A percentile compares a stretch with the other conserved stretches of the same genome.
Evolutionary conservation across 2,888 invertebrate species (phyloP).

Genomic region (Drosophila paramelanica): DNA sequence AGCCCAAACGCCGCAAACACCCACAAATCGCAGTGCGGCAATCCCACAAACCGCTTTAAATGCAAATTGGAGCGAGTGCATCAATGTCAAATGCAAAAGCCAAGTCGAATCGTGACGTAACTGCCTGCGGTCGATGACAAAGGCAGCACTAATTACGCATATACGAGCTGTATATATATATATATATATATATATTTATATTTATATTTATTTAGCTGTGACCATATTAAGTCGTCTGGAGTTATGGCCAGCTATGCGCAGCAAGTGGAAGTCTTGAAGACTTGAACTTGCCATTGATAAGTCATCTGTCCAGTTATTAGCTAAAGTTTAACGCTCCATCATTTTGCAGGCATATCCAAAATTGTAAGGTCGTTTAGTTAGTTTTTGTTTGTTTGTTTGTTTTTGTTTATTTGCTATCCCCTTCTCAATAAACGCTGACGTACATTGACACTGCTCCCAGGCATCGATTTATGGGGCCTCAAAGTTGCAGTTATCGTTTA

Average conservation of each 20-base stretch:
- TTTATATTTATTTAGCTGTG: conserved; percentile 9
- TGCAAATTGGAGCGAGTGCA: conserved; percentile 79
- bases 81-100: conserved; percentile 74
- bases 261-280: conserved; percentile 19
- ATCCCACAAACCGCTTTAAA: conserved; percentile 63
- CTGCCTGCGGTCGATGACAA: conserved; percentile 43
- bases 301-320: conserved; percentile 11
- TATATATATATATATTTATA: conserved; percentile 5
- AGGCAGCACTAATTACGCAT: conserved; percentile 28
- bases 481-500: conserved; percentile 48
- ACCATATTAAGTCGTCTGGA: conserved; percentile 31
- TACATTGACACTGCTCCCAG: conserved; percentile 44
- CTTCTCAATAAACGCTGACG: conserved; percentile 7
- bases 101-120: conserved; percentile 45
- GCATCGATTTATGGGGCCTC: conserved; percentile 15
- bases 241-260: conserved; percentile 44
- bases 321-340: conserved; percentile 38
- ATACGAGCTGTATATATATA: conserved; percentile 2
- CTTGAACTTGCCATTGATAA: conserved; percentile 44
- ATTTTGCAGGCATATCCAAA: conserved; percentile 55
- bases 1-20: conserved; percentile 47
- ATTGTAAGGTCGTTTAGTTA: conserved; percentile 59
- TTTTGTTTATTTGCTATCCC: not conserved
- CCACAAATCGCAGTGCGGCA: conserved; percentile 60
- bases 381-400: conserved; percentile 2